Conservation (phyloP, 1,140 invertebrate species). For the Adoxophyes honmai region DNA sequence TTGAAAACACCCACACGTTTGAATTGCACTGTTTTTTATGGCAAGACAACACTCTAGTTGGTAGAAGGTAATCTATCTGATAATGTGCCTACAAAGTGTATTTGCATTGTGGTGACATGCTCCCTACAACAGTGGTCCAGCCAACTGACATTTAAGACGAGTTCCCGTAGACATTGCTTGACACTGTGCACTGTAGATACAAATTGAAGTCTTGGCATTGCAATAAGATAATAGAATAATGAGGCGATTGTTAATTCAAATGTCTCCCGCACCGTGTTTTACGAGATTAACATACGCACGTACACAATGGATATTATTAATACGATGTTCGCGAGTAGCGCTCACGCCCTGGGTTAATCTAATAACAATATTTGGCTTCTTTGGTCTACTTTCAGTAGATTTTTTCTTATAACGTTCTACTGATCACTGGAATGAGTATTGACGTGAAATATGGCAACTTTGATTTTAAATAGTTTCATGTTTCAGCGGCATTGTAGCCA, state of each 20-base stretch:
- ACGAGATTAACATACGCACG: constrained; percentile 34
- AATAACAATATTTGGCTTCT: constrained; percentile 22
- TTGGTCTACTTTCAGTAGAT: background rate
- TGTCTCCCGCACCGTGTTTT: constrained; percentile 29
- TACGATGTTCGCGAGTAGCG: constrained; percentile 18
- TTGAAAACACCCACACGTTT: too few species aligned
- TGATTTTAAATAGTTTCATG: too few species aligned
- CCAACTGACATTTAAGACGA: constrained; percentile 52
- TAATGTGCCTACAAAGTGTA: too few species aligned
- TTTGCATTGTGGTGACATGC: constrained; percentile 6
- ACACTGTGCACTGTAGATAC: constrained; percentile 40
- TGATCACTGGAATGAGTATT: too few species aligned
- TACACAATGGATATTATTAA: constrained; percentile 25
- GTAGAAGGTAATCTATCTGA: too few species aligned
- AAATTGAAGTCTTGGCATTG: constrained; percentile 31
- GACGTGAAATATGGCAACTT: too few species aligned
- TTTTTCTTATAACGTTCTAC: too few species aligned
- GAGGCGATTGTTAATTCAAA: constrained; percentile 33
- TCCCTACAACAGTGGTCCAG: constrained; percentile 25
- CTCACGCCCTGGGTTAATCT: constrained; percentile 13
- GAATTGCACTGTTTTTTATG: too few species aligned
- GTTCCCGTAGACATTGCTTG: constrained; percentile 31
- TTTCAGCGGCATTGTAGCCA: too few species aligned
- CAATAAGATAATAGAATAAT: constrained; percentile 21
- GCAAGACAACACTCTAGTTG: constrained; percentile 14